These are phyloP conservation scores for Platichthys stellatus DNA, from an alignment of 2,113 vertebrate genomes.

Conservation along the genomic window DNA sequence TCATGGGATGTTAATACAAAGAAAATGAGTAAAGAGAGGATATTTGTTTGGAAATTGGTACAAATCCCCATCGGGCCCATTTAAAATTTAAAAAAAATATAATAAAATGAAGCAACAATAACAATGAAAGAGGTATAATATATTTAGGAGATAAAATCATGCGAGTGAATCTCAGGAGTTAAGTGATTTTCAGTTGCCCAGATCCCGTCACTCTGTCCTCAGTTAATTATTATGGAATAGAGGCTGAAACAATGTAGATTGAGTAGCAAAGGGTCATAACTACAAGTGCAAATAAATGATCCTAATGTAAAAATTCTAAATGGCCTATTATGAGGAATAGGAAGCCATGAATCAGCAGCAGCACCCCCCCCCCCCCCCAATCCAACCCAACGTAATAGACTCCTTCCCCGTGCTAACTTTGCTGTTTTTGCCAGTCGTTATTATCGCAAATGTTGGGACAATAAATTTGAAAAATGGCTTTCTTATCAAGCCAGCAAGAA, in stretches of 20 bases:
- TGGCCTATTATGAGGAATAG: slow-evolving; percentile 55
- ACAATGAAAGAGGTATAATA: slow-evolving; percentile 5
- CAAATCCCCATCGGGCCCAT: neutral
- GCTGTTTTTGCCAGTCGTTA: slow-evolving; percentile 56
- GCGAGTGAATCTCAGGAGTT: neutral
- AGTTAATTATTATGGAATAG: slow-evolving; percentile 41
- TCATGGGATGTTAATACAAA: neutral
- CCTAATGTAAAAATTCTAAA: slow-evolving; percentile 55
- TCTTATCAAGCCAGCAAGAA: slow-evolving; percentile 70
- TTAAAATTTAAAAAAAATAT: neutral
- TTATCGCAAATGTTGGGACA: slow-evolving; percentile 56
- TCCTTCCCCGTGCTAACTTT: slow-evolving; percentile 58
- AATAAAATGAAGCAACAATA: neutral
- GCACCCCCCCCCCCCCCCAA: neutral
- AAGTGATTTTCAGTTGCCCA: slow-evolving; percentile 50
- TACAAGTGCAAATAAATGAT: slow-evolving; percentile 55
- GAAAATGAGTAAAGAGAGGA: neutral
- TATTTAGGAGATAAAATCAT: neutral
- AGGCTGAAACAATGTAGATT: slow-evolving; percentile 60
- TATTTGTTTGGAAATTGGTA: neutral
- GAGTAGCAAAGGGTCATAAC: slow-evolving; percentile 37
- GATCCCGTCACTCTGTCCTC: slow-evolving; percentile 45
- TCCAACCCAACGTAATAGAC: slow-evolving; percentile 28
- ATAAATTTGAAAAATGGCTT: slow-evolving; percentile 72
- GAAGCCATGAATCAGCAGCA: slow-evolving; percentile 60